Evolutionary conservation across 2,888 invertebrate genomes (phyloP).

Genomic region (Barypeithes pellucidus): DNA sequence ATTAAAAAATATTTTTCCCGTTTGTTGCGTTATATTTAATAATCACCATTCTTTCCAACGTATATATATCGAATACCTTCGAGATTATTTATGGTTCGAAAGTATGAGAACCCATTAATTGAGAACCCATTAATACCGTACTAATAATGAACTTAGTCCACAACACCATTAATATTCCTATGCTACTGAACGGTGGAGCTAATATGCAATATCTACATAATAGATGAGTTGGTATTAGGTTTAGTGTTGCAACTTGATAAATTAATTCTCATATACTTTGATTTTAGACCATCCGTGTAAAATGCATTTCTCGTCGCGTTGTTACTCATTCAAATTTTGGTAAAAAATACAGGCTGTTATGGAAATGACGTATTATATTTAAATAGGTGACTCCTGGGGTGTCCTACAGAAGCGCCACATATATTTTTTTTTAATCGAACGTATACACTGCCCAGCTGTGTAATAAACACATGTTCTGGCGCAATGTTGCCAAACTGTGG

Average conservation of each 20-base stretch:
- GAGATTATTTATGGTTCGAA: constrained; percentile 17
- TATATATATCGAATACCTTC: neutral
- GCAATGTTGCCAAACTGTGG: too few relatives aligned
- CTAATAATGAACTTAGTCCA: constrained; percentile 16
- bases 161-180: constrained; percentile 27
- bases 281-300: neutral
- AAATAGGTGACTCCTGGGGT: too few relatives aligned
- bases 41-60: neutral
- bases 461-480: too few relatives aligned
- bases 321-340: too few relatives aligned
- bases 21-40: too few relatives aligned
- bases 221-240: constrained; percentile 8
- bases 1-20: too few relatives aligned
- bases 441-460: too few relatives aligned
- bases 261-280: neutral
- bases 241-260: constrained; percentile 1
- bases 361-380: too few relatives aligned
- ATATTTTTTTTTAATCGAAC: too few relatives aligned
- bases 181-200: constrained; percentile 21
- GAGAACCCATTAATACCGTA: constrained; percentile 27
- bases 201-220: constrained; percentile 31
- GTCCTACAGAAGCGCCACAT: too few relatives aligned
- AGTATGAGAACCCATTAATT: constrained; percentile 26
- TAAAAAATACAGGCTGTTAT: too few relatives aligned
- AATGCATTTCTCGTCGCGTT: too few relatives aligned